A percentile compares a stretch with the other conserved stretches of the same genome.
Evolutionary conservation across 2,888 invertebrate species (phyloP).

Genomic region (Masnerella sp.): DNA sequence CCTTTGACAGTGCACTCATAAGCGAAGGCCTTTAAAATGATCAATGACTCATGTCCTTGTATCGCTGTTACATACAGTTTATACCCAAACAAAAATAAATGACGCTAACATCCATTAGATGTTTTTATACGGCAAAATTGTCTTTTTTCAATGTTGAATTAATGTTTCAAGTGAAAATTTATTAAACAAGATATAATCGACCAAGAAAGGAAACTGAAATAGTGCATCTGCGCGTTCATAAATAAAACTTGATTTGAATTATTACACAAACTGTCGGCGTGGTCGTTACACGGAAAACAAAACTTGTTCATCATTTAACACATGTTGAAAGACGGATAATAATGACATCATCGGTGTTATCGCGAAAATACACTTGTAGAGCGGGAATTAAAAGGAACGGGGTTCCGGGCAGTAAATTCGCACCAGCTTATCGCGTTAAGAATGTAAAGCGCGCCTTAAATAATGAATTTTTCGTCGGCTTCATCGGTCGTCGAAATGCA

Average conservation of each 20-base stretch:
- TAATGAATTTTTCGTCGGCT: constrained; percentile 4
- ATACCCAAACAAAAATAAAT: neutral
- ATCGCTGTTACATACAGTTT: constrained; percentile 9
- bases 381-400: too few relatives aligned
- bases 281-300: too few relatives aligned
- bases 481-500: constrained; percentile 6
- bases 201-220: too few relatives aligned
- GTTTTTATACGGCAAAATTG: neutral
- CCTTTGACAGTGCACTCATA: neutral
- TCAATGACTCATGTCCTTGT: constrained; percentile 69
- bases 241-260: too few relatives aligned
- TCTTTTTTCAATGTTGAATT: neutral
- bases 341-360: too few relatives aligned
- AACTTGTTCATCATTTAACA: too few relatives aligned
- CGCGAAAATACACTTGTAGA: too few relatives aligned
- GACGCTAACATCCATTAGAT: neutral
- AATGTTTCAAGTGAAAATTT: neutral
- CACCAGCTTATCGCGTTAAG: neutral
- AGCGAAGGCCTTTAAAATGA: constrained; percentile 65
- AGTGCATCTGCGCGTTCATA: too few relatives aligned
- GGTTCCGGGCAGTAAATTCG: neutral
- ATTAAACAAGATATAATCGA: too few relatives aligned
- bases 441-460: neutral
- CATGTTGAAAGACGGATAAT: too few relatives aligned
- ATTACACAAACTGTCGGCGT: too few relatives aligned